Evolutionary conservation across 2,113 vertebrate genomes (phyloP), one percentile per base, ranked within the genome.

Genomic region (Nycticryphes semicollaris): DNA sequence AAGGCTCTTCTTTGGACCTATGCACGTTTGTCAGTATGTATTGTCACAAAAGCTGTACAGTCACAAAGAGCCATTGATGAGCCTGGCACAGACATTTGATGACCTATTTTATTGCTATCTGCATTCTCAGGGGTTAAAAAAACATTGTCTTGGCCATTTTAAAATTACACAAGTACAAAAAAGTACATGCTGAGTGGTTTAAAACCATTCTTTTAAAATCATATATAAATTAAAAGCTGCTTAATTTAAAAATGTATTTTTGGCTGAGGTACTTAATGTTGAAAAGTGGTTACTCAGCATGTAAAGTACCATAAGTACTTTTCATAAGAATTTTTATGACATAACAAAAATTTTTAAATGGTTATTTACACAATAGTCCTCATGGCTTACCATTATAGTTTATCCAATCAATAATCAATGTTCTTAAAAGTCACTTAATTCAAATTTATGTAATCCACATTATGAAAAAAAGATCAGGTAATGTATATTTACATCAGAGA

Each of bases 201-300:
- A 79, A 96, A 94, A 72, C 20, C 9, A 56, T 96, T 80, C 53
- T 77, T 90, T 84, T 74, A 0, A 33, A 84, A 95, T 93, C 60
- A 89, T 87, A 23, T 87, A 90, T 95, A 96, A 97, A 92, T 97
- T 95, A 98, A 97, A 97, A 94, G 77, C 28, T 92, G 87, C 82
- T 97, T 97, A 96, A 97, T 98, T 97, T 94, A 91, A 97, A 93
- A 98, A 97, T 94, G 79, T 76, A 63, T 91, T 94, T 96, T 96
- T 98, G 94, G 94, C 96, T 89, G 85, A 93, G 56, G 72, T 25
- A 75, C 90, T 87, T 93, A 81, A 84, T 92, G 90, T 91, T 96
- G 88, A 96, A 97, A 98, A 97, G 88, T 96, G 88, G 69, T 93
- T 97, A 94, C 89, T 97, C 96, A 97, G 97, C 95, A 89, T 95